Evolutionary conservation across 1,140 invertebrate genomes (phyloP).

Genomic region (Mizuhopecten yessoensis): DNA sequence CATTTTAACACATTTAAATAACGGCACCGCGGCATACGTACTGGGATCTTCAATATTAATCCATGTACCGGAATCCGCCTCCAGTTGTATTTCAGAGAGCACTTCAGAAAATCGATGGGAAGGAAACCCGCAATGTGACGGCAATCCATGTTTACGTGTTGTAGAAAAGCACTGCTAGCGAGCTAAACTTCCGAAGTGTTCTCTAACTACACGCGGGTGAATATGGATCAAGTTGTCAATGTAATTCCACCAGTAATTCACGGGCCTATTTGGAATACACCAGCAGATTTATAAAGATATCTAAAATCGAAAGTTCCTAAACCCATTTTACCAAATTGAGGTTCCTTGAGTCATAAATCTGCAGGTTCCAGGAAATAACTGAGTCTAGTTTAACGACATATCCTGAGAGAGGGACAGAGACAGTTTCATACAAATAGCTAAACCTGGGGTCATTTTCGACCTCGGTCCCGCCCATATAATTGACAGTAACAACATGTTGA

Average conservation of each 20-base stretch:
- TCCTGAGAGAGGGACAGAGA: background rate
- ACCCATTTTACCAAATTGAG: background rate
- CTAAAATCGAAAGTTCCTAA: background rate
- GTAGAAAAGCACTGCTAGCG: background rate
- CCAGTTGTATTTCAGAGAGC: background rate
- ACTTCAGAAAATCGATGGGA: background rate
- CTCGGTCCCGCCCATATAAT: background rate
- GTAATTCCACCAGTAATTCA: background rate
- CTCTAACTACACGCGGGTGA: background rate
- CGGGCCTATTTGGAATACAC: background rate
- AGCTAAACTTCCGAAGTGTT: background rate
- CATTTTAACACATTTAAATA: background rate
- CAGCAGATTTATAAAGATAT: background rate
- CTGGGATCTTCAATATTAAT: background rate
- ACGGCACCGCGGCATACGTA: background rate
- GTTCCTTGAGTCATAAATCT: background rate
- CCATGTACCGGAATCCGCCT: background rate
- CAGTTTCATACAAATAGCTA: background rate
- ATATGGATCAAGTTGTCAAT: background rate
- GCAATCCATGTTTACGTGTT: background rate
- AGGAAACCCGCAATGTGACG: slow-evolving; percentile 16
- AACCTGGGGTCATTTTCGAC: background rate
- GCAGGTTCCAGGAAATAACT: background rate
- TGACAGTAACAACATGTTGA: background rate
- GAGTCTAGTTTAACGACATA: background rate